Evolutionary conservation across 2,888 invertebrate genomes (phyloP).

Genomic region (Cephus rjabovi): DNA sequence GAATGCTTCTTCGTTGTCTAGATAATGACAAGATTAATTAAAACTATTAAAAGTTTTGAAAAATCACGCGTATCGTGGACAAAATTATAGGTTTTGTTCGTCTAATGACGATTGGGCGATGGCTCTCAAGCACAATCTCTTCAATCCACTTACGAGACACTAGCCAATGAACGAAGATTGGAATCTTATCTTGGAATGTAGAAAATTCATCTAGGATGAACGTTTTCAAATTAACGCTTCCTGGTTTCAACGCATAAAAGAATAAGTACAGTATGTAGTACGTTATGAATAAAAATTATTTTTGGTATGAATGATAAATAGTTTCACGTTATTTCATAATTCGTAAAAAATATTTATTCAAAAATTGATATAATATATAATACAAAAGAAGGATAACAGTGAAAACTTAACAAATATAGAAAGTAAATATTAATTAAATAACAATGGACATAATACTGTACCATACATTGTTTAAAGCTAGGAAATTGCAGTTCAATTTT

Average conservation of each 20-base stretch:
- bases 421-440: constrained; percentile 7
- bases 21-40: constrained; percentile 54
- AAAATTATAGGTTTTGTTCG: constrained; percentile 52
- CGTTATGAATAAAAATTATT: neutral
- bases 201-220: constrained; percentile 38
- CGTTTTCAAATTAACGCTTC: constrained; percentile 3
- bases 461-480: constrained; percentile 1
- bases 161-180: constrained; percentile 37
- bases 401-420: constrained; percentile 16
- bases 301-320: neutral
- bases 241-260: neutral
- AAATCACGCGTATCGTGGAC: constrained; percentile 36
- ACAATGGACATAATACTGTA: constrained; percentile 6
- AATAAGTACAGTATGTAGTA: too few relatives aligned
- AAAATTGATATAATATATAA: constrained; percentile 9
- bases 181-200: constrained; percentile 40
- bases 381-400: constrained; percentile 12
- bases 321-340: constrained; percentile 12
- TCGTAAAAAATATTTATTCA: constrained; percentile 22
- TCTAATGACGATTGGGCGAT: constrained; percentile 50
- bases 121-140: constrained; percentile 41
- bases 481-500: neutral
- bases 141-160: constrained; percentile 27
- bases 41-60: constrained; percentile 45
- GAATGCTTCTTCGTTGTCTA: constrained; percentile 34